These are phyloP conservation scores for Pardalotus punctatus DNA, from an alignment of 2,113 vertebrate genomes.

Conservation along the genomic window DNA sequence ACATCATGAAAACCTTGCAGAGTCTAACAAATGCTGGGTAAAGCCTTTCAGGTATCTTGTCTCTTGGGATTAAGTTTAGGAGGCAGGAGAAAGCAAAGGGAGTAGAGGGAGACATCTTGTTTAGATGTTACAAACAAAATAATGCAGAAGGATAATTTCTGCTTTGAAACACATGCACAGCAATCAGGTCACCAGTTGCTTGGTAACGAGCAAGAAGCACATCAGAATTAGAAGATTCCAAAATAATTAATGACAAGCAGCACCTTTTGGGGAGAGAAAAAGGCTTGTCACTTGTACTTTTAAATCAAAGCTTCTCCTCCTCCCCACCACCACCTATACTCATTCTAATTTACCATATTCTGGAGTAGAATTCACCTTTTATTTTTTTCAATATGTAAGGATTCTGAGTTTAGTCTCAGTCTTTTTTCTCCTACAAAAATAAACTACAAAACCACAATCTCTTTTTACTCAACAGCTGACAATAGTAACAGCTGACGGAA, in stretches of 20 bases:
- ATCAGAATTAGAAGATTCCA: slow-evolving; percentile 36
- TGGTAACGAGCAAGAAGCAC: slow-evolving; percentile 53
- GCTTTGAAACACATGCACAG: slow-evolving; percentile 43
- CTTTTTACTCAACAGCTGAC: not conserved
- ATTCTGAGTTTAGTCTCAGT: not conserved
- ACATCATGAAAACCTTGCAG: not conserved
- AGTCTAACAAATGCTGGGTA: not conserved
- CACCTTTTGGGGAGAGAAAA: slow-evolving; percentile 54
- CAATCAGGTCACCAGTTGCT: slow-evolving; percentile 53
- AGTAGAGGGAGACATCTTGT: not conserved
- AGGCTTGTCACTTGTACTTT: slow-evolving; percentile 21
- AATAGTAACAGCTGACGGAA: not conserved
- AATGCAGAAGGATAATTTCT: slow-evolving; percentile 2
- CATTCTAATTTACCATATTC: not conserved
- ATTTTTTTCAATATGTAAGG: not conserved
- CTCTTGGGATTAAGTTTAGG: not conserved
- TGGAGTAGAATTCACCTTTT: not conserved
- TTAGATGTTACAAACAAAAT: not conserved
- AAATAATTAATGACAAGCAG: slow-evolving; percentile 60
- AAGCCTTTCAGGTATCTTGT: not conserved
- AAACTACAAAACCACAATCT: not conserved
- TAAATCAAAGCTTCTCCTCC: not conserved
- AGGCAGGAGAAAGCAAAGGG: not conserved
- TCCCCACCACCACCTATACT: not conserved
- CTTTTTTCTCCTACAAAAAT: not conserved